Evolutionary conservation across 2,113 vertebrate genomes (phyloP).

Genomic region (Pollimyrus isidori): DNA sequence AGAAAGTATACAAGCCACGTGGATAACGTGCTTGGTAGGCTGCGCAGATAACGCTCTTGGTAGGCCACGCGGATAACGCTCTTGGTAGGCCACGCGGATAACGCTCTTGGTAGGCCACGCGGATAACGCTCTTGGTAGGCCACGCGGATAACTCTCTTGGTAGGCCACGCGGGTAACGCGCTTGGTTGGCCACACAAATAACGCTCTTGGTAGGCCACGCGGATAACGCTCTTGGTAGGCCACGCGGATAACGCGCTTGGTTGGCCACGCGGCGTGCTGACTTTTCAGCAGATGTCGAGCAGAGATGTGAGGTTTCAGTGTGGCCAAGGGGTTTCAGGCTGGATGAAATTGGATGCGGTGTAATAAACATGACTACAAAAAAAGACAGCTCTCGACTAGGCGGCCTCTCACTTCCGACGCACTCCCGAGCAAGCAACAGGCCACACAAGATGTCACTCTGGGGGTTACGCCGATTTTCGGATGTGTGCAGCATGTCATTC

Average conservation of each 20-base stretch:
- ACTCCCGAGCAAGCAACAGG: not conserved
- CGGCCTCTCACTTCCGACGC: not conserved
- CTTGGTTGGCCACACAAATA: not conserved
- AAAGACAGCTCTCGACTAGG: not conserved
- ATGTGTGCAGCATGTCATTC: not conserved
- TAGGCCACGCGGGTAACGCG: not conserved
- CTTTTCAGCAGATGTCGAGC: not conserved
- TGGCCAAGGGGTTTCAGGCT: not conserved
- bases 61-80: not conserved
- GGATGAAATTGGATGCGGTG: too few relatives aligned
- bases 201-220: not conserved
- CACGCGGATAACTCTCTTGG: too few relatives aligned
- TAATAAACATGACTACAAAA: not conserved
- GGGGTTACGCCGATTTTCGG: not conserved
- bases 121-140: not conserved
- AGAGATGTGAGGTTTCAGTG: not conserved
- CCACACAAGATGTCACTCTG: not conserved
- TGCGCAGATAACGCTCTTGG: too few relatives aligned
- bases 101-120: too few relatives aligned
- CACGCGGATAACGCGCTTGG: not conserved
- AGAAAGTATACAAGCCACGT: not conserved
- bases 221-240: not conserved
- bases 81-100: not conserved
- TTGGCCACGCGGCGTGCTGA: not conserved
- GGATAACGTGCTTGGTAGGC: not conserved